Evolutionary conservation across 35 echinoderm and acorn worm species (phyloP).

Genomic region (Apostichopus japonicus): DNA sequence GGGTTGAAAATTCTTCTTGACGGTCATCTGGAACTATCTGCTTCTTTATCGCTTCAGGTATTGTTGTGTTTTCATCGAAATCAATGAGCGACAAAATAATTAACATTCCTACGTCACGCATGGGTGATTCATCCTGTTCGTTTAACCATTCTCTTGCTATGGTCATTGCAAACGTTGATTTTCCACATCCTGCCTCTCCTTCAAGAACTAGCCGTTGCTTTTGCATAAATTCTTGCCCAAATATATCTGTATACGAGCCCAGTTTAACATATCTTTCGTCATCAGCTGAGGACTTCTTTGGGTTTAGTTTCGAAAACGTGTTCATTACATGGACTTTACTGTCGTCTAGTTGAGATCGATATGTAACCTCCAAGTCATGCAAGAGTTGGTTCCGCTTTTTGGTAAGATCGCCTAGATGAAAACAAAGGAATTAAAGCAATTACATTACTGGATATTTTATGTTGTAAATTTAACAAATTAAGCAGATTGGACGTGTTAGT

Average conservation of each 20-base stretch:
- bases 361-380: neutral
- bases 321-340: neutral
- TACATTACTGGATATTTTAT: no score
- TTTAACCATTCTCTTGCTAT: neutral
- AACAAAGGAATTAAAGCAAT: no score
- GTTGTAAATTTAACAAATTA: no score
- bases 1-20: neutral
- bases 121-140: neutral
- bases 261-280: neutral
- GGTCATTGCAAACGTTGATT: neutral
- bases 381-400: neutral
- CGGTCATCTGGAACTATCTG: neutral
- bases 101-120: neutral
- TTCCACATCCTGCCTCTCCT: neutral
- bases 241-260: neutral
- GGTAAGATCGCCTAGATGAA: no score
- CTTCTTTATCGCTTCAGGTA: neutral
- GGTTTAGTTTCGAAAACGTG: neutral
- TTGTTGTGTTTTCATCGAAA: neutral
- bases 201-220: neutral
- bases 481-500: no score
- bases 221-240: neutral
- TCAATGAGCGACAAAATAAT: neutral
- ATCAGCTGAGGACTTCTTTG: neutral
- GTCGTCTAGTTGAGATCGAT: neutral